Percentiles rank a stretch among this genome's conserved stretches.
phyloP scores from a whole-genome alignment of 1,140 invertebrate species.

The Delia radicum region DNA sequence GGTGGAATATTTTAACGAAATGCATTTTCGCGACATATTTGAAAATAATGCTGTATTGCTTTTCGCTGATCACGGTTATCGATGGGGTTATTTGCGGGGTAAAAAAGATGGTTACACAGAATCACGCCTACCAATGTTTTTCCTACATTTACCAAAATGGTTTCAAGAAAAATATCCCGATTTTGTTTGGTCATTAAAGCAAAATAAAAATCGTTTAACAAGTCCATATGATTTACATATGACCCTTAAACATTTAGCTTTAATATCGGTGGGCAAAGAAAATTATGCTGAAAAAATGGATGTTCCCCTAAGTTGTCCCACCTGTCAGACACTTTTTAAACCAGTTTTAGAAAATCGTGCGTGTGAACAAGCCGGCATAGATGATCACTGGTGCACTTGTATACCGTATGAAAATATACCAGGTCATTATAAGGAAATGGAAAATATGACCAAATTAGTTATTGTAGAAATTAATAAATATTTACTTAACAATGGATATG shows the following conservation, averaged over 20 bases:
- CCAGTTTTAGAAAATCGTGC: constrained; percentile 63
- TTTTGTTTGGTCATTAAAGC: constrained; percentile 65
- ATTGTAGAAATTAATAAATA: neutral
- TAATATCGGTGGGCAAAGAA: neutral
- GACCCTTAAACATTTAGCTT: constrained; percentile 54
- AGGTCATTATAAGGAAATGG: neutral
- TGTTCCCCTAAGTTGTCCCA: constrained; percentile 57
- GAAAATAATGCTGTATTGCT: constrained; percentile 73
- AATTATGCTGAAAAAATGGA: neutral
- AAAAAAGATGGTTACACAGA: constrained; percentile 74
- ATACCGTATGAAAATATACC: constrained; percentile 51
- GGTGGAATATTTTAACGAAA: constrained; percentile 59
- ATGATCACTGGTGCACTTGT: constrained; percentile 75
- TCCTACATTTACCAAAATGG: constrained; percentile 71
- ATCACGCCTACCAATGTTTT: constrained; percentile 81
- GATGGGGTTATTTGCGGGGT: constrained; percentile 74
- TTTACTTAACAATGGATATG: neutral
- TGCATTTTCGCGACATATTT: constrained; percentile 60
- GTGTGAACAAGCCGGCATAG: constrained; percentile 68
- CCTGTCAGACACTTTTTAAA: constrained; percentile 67
- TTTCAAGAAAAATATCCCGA: constrained; percentile 65
- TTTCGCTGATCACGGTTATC: constrained; percentile 86
- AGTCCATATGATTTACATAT: constrained; percentile 79
- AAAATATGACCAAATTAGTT: neutral
- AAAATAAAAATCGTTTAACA: constrained; percentile 70